These are phyloP conservation scores for Plestiodon gilberti DNA, from an alignment of 2,113 vertebrate genomes.

Conservation along the genomic window DNA sequence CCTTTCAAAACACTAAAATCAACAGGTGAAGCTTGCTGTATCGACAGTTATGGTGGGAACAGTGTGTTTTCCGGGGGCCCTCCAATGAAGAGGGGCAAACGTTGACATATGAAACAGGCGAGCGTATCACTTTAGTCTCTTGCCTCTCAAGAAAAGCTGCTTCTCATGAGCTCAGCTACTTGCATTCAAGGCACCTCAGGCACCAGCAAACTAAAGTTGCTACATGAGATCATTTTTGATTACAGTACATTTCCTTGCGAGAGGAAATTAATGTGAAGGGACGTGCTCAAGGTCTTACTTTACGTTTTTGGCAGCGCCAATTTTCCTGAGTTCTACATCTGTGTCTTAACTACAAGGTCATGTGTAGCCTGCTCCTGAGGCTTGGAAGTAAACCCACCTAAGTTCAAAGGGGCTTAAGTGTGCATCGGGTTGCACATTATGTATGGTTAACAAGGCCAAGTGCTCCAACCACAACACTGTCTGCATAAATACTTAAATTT, in stretches of 20 bases:
- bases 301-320: not conserved
- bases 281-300: not conserved
- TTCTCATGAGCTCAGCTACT: not conserved
- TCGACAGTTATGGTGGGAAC: not conserved
- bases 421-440: not conserved
- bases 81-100: not conserved
- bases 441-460: not conserved
- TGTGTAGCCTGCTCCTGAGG: not conserved
- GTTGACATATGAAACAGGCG: not conserved
- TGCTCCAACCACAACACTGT: not conserved
- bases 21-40: not conserved
- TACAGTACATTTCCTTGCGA: not conserved
- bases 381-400: not conserved
- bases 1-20: not conserved
- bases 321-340: not conserved
- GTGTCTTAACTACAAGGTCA: not conserved
- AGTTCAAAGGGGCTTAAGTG: not conserved
- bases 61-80: too few species aligned
- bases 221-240: not conserved
- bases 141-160: not conserved
- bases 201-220: not conserved
- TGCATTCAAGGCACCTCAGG: not conserved
- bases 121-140: not conserved
- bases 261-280: not conserved
- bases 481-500: not conserved